These are phyloP conservation scores for Amniataba percoides DNA, from an alignment of 2,797 vertebrate species.

Conservation along the genomic window DNA sequence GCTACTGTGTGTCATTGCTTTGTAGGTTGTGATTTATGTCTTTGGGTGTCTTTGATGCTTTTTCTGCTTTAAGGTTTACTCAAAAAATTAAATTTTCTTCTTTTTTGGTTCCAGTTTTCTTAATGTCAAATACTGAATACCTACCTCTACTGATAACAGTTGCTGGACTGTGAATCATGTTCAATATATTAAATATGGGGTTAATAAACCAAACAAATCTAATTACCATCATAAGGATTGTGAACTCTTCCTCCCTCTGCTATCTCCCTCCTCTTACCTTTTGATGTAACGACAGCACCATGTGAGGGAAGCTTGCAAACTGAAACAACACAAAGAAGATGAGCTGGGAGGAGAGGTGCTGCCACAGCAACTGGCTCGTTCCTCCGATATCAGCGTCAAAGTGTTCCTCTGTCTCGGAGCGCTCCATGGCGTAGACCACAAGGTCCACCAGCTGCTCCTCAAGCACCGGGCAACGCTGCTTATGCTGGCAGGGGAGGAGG, in stretches of 20 bases:
- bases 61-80: no score
- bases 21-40: neutral
- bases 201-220: neutral
- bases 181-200: neutral
- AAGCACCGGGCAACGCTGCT: conserved; percentile 97
- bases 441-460: conserved; percentile 99
- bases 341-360: conserved; percentile 99
- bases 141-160: no score
- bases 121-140: neutral
- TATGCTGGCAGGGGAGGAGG: conserved; percentile 89
- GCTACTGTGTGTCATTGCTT: no score
- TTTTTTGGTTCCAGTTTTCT: neutral
- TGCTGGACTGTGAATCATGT: neutral
- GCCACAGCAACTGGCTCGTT: conserved; percentile 98
- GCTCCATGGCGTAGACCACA: conserved; percentile 99
- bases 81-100: neutral
- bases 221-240: neutral
- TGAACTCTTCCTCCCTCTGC: neutral
- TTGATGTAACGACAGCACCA: conserved; percentile 98
- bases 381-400: conserved; percentile 93
- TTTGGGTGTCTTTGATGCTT: neutral
- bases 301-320: conserved; percentile 99
- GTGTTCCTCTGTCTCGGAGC: conserved; percentile 98
- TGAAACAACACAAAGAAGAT: conserved; percentile 99
- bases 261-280: conserved; percentile 86